Evolutionary conservation across 2,113 vertebrate genomes (phyloP).

Genomic region (Laticauda laticaudata): DNA sequence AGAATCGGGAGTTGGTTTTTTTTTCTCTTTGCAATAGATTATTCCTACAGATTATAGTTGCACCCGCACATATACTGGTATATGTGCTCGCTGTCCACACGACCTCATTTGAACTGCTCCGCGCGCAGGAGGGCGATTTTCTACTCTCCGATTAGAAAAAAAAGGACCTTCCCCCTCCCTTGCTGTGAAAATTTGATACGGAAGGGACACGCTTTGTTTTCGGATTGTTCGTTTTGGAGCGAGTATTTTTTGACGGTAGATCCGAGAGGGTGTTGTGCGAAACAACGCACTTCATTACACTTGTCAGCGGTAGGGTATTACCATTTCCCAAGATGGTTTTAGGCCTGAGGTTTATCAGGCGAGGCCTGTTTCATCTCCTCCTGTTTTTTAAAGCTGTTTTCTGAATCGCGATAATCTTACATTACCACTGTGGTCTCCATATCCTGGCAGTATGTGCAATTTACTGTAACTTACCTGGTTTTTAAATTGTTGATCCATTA

Average conservation of each 20-base stretch:
- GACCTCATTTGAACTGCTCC: neutral
- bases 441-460: neutral
- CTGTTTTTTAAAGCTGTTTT: neutral
- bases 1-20: neutral
- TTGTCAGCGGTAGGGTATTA: neutral
- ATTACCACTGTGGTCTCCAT: neutral
- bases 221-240: neutral
- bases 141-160: neutral
- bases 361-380: neutral
- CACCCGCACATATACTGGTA: neutral
- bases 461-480: neutral
- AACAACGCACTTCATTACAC: no score
- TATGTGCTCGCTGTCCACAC: neutral
- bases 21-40: neutral
- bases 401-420: neutral
- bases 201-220: neutral
- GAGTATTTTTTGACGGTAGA: neutral
- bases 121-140: neutral
- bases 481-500: neutral
- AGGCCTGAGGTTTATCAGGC: neutral
- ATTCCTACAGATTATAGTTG: neutral
- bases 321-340: neutral
- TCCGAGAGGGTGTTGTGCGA: neutral
- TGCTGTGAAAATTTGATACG: neutral
- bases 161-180: neutral